Evolutionary conservation across 2,113 vertebrate genomes (phyloP).

Genomic region (Lonchura striata): DNA sequence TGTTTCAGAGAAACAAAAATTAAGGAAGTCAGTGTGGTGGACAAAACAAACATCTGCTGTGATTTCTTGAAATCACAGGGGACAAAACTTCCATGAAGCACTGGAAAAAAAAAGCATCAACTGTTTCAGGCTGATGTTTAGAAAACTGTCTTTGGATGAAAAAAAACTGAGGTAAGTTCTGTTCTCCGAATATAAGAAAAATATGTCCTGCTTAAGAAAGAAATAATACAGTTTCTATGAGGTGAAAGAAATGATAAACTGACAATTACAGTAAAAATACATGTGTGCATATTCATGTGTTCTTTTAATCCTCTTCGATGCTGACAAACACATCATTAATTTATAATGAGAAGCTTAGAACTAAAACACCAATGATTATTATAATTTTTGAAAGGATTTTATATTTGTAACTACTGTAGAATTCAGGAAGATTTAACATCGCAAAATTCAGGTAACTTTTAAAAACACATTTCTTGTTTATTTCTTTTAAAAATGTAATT

Average conservation of each 20-base stretch:
- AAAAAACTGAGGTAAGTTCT: not conserved
- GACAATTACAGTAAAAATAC: not conserved
- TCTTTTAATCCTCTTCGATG: not conserved
- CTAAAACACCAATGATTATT: not conserved
- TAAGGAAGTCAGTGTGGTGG: not conserved
- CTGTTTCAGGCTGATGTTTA: not conserved
- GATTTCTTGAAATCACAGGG: not conserved
- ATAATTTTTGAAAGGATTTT: not conserved
- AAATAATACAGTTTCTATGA: not conserved
- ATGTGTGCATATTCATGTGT: fast-evolving
- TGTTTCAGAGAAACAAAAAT: not conserved
- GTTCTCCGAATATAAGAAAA: not conserved
- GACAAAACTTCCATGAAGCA: not conserved
- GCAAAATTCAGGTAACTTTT: not conserved
- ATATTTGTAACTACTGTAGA: not conserved
- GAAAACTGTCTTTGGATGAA: not conserved
- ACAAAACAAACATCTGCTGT: not conserved
- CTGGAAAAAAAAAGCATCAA: not conserved
- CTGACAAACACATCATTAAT: not conserved
- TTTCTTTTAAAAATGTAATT: not conserved
- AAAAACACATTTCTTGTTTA: not conserved
- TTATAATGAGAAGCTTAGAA: not conserved
- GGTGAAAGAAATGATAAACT: not conserved
- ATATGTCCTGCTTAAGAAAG: not conserved
- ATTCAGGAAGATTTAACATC: not conserved